These are phyloP conservation scores for Celastrina argiolus DNA, from an alignment of 2,888 invertebrate genomes.

Conservation along the genomic window DNA sequence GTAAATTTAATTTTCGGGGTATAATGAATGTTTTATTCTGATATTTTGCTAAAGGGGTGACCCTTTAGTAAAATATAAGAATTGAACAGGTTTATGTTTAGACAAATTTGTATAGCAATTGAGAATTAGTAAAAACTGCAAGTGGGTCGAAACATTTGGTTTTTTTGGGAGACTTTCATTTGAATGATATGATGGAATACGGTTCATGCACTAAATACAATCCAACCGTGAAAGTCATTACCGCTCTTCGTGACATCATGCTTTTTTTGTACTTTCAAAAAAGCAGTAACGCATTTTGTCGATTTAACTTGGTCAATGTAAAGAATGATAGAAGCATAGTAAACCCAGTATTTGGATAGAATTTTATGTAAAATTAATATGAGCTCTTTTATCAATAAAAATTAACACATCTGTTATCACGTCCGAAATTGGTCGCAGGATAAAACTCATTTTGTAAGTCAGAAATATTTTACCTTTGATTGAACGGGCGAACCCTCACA, in stretches of 20 bases:
- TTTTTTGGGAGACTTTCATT: conserved; percentile 69
- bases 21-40: no score
- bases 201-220: conserved; percentile 71
- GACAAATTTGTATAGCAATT: background rate
- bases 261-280: conserved; percentile 69
- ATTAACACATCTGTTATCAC: background rate
- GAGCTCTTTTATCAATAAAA: background rate
- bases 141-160: conserved; percentile 52
- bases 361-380: background rate
- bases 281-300: conserved; percentile 33
- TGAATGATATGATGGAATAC: conserved; percentile 61
- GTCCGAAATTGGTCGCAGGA: background rate
- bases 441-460: background rate
- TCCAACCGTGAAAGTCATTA: conserved; percentile 77
- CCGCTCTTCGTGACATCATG: conserved; percentile 69
- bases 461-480: conserved; percentile 82
- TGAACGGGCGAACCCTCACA: conserved; percentile 93
- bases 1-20: no score
- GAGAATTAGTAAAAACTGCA: conserved; percentile 7
- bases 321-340: background rate
- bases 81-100: background rate
- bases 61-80: no score
- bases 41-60: no score
- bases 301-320: conserved; percentile 15
- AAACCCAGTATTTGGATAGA: background rate